Evolutionary conservation across 1,140 invertebrate species (phyloP), one percentile per base, ranked within the genome.

Genomic region (Zaprionus kolodkinae): DNA sequence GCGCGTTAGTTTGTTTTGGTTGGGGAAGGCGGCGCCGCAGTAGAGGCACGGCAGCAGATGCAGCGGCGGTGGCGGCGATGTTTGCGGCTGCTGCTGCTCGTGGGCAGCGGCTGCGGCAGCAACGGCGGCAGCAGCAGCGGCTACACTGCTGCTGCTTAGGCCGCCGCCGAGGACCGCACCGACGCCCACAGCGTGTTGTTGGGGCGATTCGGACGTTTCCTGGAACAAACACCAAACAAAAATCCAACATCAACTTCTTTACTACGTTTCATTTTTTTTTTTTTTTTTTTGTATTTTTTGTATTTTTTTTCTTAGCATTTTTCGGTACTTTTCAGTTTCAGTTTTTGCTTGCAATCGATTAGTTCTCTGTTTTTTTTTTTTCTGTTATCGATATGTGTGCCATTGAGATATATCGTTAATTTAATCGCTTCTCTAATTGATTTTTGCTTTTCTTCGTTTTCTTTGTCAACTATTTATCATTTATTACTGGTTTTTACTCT

Each of bases 171-270:
- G 93, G 87, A 93, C 93, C 68, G 78, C 62, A 68, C 93, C 93
- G 91, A 93, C 93, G 93, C 84, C 80, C 64, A 78, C 74, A 69
- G 82, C 87, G 72, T 94, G 94, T 93, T 88, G 84, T 82, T 88
- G 84, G 73, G 94, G 94, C 93, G 95, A 95, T 94, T 95, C 95
- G 94, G 96, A 96, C 93, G 95, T 94, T 94, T 96, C 96, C 96
- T 97, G 96, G 95, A 97, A 96, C 96, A 97, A 88, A 97, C 96
- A 97, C 96, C 95, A 96, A 96, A 96, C 96, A 96, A 96, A 96
- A 93, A 93, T 94, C 94, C 95, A 95, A 96, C 96, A 97, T 97
- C 96, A 97, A 97, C 96, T 97, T 97, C 96, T 97, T 96, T 94
- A 93, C 92, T 93, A 92, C 93, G 92, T 75, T 75, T 87, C 72